Evolutionary conservation across 2,797 vertebrate species (phyloP), one percentile per base, ranked within the genome.

Genomic region (Holocentrus rufus): DNA sequence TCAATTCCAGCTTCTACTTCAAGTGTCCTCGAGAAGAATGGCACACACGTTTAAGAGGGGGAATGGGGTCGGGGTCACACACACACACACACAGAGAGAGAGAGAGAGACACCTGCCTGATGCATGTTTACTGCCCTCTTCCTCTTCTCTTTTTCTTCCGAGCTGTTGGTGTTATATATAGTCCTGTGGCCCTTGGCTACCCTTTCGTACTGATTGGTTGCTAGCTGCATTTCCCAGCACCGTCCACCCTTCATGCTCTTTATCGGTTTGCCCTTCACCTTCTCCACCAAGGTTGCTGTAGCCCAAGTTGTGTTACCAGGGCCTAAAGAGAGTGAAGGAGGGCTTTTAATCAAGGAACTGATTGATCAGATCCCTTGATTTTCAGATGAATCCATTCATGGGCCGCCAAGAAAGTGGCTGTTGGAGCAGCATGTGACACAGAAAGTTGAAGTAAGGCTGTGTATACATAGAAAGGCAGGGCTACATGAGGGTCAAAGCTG

Each of bases 141-240:
- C 22, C 44, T 46, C 44, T 17, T 46, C 14, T 70, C 27, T 49
- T 39, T 58, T 54, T n/a, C 47, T n/a, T 46, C 67, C 39, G 44
- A 73, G 39, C 46, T 54, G 67, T 34, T 34, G 67, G 63, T 20
- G 70, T 73, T 81, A 90, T 84, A 84, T 68, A 84, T 83, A 83
- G 78, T 55, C 47, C 47, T 59, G 15, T 65, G 71, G 65, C 65
- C 49, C 54, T 74, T 59, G 78, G 79, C 82, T 79, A 66, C n/a
- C 69, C 79, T 82, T 66, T 69, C 36, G 53, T 65, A 57, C 65
- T 46, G 47, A 61, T 50, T 74, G 64, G 34, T 56, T 4, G 2
- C 54, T 49, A 61, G 63, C 57, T 79, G 69, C 54, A 58, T 76
- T 72, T 77, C 18, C 55, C 23, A 76, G 42, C 34, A 20, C 47